Percentiles rank a stretch among this genome's conserved stretches.
Evolutionary conservation across 2,113 vertebrate genomes (phyloP).

Genomic region (Tragelaphus scriptus): DNA sequence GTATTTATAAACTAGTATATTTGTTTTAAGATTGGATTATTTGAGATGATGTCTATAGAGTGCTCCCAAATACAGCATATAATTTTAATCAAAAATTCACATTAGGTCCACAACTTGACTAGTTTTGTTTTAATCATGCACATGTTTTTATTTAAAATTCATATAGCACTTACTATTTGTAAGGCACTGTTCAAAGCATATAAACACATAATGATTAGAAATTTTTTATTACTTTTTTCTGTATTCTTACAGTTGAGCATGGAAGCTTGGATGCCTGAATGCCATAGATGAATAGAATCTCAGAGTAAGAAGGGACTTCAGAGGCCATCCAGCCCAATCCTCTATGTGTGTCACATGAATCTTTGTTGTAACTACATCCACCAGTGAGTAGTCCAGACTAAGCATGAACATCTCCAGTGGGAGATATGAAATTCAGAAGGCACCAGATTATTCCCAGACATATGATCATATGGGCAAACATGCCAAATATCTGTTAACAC

Average conservation of each 20-base stretch:
- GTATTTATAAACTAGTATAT: background rate
- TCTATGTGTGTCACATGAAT: background rate
- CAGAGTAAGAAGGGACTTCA: background rate
- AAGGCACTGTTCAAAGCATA: background rate
- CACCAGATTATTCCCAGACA: background rate
- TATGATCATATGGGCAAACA: background rate
- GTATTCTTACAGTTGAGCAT: background rate
- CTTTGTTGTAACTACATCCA: background rate
- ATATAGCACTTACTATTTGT: background rate
- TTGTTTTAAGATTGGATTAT: background rate
- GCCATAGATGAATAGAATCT: background rate
- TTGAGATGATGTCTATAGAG: background rate
- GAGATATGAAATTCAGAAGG: background rate
- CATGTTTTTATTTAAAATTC: background rate
- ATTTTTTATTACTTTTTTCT: background rate
- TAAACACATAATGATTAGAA: background rate
- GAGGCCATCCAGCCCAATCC: background rate
- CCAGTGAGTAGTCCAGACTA: background rate
- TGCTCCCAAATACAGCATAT: background rate
- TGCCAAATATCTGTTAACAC: background rate
- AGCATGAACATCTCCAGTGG: background rate
- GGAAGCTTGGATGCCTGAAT: background rate
- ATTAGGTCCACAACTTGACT: background rate
- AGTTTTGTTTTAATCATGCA: background rate
- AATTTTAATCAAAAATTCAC: slow-evolving; percentile 14